Percentiles rank a stretch among this genome's conserved stretches.
These are phyloP conservation scores for Triplophysa tibetana DNA, from an alignment of 2,113 vertebrate genomes.

Conservation along the genomic window DNA sequence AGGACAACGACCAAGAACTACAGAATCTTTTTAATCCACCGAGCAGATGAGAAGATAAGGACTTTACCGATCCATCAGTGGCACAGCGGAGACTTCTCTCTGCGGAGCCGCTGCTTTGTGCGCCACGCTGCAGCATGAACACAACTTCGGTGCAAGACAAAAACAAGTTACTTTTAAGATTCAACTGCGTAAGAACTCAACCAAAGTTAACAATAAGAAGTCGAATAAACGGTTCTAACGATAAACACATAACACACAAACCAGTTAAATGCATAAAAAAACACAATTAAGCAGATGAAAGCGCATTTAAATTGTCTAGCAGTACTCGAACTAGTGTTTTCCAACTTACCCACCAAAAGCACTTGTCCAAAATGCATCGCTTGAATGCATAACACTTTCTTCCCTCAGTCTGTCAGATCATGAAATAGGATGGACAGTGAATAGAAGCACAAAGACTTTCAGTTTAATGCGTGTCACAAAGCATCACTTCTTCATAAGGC, in stretches of 20 bases:
- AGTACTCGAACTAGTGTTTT: not conserved
- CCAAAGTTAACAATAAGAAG: not conserved
- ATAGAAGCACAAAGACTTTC: slow-evolving; percentile 33
- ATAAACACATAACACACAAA: not conserved
- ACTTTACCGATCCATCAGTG: slow-evolving; percentile 38
- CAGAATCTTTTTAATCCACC: no score
- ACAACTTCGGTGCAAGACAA: slow-evolving; percentile 34
- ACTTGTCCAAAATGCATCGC: slow-evolving; percentile 36
- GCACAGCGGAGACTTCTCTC: slow-evolving; percentile 21
- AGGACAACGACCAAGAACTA: not conserved
- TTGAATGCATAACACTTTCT: slow-evolving; percentile 40
- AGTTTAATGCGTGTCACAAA: slow-evolving; percentile 19
- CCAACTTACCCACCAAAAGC: slow-evolving; percentile 38
- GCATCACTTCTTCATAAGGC: slow-evolving; percentile 28
- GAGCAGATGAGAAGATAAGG: not conserved
- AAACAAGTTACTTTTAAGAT: not conserved
- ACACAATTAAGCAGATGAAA: not conserved
- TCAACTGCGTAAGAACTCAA: not conserved
- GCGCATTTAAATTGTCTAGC: no score
- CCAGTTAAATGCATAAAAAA: not conserved
- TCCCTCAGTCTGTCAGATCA: slow-evolving; percentile 2
- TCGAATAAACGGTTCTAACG: no score
- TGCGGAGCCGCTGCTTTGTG: not conserved
- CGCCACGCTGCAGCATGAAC: slow-evolving; percentile 19
- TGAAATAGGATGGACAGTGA: slow-evolving; percentile 35